A percentile compares a stretch with the other conserved stretches of the same genome.
Conservation (phyloP, 2,888 invertebrate species). For the Cyclophora albipunctata region DNA sequence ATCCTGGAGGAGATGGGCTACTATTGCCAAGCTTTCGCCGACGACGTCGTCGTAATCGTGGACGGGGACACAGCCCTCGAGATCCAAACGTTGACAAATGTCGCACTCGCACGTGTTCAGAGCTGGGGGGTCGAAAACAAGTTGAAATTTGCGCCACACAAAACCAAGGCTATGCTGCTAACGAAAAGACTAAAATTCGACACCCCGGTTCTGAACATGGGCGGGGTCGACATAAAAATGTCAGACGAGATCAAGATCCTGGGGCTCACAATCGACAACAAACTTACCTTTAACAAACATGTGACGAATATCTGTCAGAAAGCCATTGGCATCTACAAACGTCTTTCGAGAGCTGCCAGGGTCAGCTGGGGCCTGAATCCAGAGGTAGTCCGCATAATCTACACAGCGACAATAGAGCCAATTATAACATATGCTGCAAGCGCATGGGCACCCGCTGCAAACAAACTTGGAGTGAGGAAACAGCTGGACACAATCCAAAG, state of each 20-base stretch:
- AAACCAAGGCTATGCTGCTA: neutral
- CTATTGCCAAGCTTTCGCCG: conserved; percentile 12
- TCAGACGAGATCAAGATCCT: neutral
- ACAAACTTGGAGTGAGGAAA: neutral
- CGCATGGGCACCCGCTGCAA: conserved; percentile 1
- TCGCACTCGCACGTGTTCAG: conserved; percentile 10
- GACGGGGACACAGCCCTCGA: conserved; percentile 5
- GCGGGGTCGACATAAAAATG: too few species aligned
- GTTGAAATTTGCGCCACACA: neutral
- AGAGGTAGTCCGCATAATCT: too few species aligned
- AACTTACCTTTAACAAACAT: neutral
- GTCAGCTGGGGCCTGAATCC: too few species aligned
- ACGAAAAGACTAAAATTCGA: neutral
- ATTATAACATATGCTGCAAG: neutral
- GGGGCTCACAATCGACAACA: neutral
- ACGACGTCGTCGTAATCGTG: conserved; percentile 6
- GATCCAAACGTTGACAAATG: conserved; percentile 8
- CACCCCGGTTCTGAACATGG: neutral
- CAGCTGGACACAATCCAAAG: neutral
- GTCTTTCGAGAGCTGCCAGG: too few species aligned
- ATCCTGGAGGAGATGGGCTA: neutral
- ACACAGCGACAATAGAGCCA: neutral
- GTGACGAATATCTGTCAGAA: neutral
- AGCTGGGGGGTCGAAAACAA: conserved; percentile 5
- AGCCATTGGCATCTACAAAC: too few species aligned